Base-by-base conservation (phyloP, 1,140 invertebrate species). In the Drosophila guanche region DNA sequence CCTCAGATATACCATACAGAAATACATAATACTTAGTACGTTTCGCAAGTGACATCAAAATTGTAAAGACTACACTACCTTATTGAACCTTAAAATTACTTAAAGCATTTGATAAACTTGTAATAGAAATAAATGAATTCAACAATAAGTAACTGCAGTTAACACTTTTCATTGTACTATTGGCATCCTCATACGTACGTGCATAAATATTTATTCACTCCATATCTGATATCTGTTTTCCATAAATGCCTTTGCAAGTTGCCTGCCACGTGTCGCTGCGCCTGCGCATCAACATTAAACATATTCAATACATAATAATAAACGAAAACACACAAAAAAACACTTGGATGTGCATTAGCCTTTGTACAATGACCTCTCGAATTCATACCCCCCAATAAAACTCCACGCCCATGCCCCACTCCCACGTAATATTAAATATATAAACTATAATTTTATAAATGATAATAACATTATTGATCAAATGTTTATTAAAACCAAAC, bases 401-500 rank as follows among this genome's bases (percentile, higher is more conserved):
- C 63, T 56, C 22, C 42, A 25, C 29, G 20, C 27, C 66, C 66
- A 20, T 1, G 41, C 25, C 56, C 8, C 22, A 43, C 48, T 29
- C 27, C 29, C 27, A 55, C 57, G 27, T 74, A 55, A 73, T 29
- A 51, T 63, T 51, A 63, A 63, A 56, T 51, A 63, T 56, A 56
- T 22, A 57, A 47, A 40, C 55, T 57, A 40, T 57, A 52, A 65
- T 65, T 74, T 73, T 57, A 73, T 56, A 74, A 57, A 60, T 50
- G 51, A 27, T 55, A 55, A 41, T 41, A 55, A 65, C 42, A 74
- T 56, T 52, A 65, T 65, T 52, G 37, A 74, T 33, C 40, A 63
- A 63, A 41, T 72, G 69, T 73, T 73, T 73, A 73, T 69, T 73
- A 73, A 73, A 73, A 73, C 70, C 70, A 73, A 74, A 74, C 60